Evolutionary conservation across 53 echinoderm and acorn worm genomes (phyloP).

Genomic region (Henricia sp.): DNA sequence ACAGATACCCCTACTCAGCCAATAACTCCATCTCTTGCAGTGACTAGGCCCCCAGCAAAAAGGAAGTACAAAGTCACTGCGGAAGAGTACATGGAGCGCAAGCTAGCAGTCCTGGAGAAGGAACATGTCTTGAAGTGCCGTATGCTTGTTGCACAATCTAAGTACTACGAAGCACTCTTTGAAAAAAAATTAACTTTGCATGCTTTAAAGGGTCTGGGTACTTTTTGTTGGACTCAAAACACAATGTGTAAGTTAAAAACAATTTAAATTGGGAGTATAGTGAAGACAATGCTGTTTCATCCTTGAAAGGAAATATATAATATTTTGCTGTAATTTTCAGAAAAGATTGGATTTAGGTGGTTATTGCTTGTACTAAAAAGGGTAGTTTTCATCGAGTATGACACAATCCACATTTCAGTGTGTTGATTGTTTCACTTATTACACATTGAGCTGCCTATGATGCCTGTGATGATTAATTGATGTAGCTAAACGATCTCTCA

Average conservation of each 20-base stretch:
- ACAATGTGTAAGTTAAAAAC: not conserved
- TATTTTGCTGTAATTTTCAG: not conserved
- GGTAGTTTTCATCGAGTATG: not conserved
- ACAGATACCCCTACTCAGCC: slow-evolving; percentile 16
- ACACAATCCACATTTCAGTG: not conserved
- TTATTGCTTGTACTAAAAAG: not conserved
- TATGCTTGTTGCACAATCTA: slow-evolving; percentile 25
- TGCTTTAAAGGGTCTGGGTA: no score
- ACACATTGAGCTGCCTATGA: slow-evolving; percentile 6
- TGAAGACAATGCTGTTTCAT: not conserved
- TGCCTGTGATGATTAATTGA: not conserved
- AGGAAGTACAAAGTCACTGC: slow-evolving; percentile 15
- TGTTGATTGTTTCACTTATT: not conserved
- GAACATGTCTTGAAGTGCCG: slow-evolving; percentile 21
- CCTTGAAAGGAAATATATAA: not conserved
- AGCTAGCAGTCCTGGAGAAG: slow-evolving; percentile 21
- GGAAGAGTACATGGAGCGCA: slow-evolving; percentile 21
- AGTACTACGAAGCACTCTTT: slow-evolving; percentile 18
- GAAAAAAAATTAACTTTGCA: slow-evolving; percentile 1
- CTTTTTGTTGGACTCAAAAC: no score
- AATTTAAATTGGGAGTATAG: not conserved
- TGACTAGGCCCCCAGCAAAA: slow-evolving; percentile 21
- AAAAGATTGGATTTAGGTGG: not conserved
- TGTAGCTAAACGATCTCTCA: not conserved
- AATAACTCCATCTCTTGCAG: slow-evolving; percentile 24